Conservation (phyloP, 2,888 invertebrate genomes). For the Nomada ruficornis region DNA sequence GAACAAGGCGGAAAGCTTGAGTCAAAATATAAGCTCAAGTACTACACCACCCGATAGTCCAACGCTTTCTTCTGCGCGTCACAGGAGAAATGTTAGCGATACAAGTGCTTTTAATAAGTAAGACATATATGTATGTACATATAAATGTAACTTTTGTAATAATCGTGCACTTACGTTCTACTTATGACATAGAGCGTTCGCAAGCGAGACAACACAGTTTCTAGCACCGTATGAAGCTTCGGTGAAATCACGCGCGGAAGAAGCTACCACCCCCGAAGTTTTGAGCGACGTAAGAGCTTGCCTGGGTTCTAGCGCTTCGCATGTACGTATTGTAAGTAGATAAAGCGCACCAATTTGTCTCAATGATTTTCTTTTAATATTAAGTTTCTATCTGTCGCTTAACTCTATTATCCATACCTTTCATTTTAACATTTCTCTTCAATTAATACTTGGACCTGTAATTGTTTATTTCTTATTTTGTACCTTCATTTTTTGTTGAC, state of each 20-base stretch:
- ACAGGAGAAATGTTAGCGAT: slow-evolving; percentile 93
- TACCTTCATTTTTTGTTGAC: slow-evolving; percentile 3
- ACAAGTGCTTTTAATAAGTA: slow-evolving; percentile 93
- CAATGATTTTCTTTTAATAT: not conserved
- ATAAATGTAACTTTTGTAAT: not conserved
- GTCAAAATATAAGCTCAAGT: slow-evolving; percentile 82
- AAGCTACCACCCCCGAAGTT: slow-evolving; percentile 83
- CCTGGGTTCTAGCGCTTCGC: slow-evolving; percentile 83
- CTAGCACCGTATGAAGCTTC: slow-evolving; percentile 90
- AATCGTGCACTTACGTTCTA: not conserved
- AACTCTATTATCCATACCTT: slow-evolving; percentile 2
- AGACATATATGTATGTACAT: slow-evolving; percentile 72
- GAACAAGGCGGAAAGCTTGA: slow-evolving; percentile 81
- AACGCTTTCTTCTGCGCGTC: slow-evolving; percentile 85
- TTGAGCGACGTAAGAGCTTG: slow-evolving; percentile 77
- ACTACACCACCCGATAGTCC: slow-evolving; percentile 83
- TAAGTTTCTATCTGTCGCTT: slow-evolving; percentile 5
- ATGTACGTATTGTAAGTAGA: slow-evolving; percentile 84
- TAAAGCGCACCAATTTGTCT: slow-evolving; percentile 76
- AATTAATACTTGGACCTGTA: not conserved
- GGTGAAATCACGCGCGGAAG: slow-evolving; percentile 85
- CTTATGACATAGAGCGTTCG: slow-evolving; percentile 86
- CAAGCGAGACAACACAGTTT: slow-evolving; percentile 90
- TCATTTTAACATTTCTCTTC: not conserved
- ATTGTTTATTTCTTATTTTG: not conserved